A percentile compares a stretch with the other conserved stretches of the same genome.
phyloP scores from a whole-genome alignment of 2,113 vertebrate species.

The Pseudonaja textilis region DNA sequence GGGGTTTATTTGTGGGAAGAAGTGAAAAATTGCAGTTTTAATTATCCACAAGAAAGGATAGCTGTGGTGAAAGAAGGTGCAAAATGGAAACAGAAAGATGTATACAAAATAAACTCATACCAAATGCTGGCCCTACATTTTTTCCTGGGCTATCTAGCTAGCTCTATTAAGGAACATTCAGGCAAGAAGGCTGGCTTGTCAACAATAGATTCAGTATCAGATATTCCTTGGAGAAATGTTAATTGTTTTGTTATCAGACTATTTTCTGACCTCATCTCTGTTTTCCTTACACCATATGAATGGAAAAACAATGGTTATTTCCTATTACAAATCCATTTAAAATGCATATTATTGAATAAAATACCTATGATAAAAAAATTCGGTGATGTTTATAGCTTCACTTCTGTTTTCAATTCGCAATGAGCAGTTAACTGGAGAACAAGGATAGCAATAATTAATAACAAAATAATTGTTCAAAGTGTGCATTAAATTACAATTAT shows the following conservation, averaged over 20 bases:
- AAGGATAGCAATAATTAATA: background rate
- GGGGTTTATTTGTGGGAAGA: background rate
- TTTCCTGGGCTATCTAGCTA: background rate
- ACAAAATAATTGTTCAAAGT: background rate
- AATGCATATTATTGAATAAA: background rate
- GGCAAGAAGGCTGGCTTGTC: background rate
- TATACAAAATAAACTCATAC: background rate
- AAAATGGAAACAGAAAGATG: background rate
- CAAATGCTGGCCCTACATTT: background rate
- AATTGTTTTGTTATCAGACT: background rate
- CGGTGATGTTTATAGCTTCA: background rate
- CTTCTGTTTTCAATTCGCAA: background rate
- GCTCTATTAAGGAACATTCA: background rate
- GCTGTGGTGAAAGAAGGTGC: background rate
- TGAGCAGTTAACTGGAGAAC: background rate
- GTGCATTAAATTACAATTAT: background rate
- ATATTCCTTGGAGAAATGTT: background rate
- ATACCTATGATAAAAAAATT: background rate
- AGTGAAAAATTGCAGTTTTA: background rate
- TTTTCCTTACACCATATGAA: background rate
- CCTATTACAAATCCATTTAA: background rate
- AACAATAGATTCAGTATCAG: background rate
- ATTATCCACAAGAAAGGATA: background rate
- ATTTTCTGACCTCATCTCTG: background rate
- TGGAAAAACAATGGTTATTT: background rate